A percentile compares a stretch with the other conserved stretches of the same genome.
phyloP scores from a whole-genome alignment of 2,113 vertebrate species.

The Perca fluviatilis region DNA sequence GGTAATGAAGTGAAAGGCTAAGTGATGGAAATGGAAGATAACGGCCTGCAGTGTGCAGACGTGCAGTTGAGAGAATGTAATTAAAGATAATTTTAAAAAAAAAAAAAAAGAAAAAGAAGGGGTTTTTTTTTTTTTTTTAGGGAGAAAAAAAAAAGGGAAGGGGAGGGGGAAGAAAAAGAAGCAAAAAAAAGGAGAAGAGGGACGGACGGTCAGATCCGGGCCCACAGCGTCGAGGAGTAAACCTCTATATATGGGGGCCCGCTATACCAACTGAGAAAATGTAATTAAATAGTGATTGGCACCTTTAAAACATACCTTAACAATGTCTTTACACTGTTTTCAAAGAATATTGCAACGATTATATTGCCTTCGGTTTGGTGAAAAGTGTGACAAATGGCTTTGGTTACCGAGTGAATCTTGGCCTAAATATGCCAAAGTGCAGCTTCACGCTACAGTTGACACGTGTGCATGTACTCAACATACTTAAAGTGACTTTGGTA shows the following conservation, averaged over 20 bases:
- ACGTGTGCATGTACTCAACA: neutral
- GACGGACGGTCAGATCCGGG: too few relatives aligned
- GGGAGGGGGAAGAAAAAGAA: too few relatives aligned
- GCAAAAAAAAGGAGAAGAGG: too few relatives aligned
- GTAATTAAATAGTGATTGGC: too few relatives aligned
- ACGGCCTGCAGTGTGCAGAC: neutral
- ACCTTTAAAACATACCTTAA: neutral
- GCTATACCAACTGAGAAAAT: neutral
- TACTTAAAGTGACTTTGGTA: neutral
- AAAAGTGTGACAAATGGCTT: neutral
- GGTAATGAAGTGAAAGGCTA: neutral
- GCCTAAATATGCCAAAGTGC: neutral
- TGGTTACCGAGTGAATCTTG: neutral
- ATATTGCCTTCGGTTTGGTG: neutral
- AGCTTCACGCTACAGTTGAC: neutral
- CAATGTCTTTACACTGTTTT: neutral
- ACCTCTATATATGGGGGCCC: too few relatives aligned
- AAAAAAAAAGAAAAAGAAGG: too few relatives aligned
- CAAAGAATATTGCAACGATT: neutral
- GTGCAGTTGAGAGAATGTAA: neutral
- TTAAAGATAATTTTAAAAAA: too few relatives aligned
- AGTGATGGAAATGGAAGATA: neutral
- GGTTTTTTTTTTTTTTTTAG: too few relatives aligned
- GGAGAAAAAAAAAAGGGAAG: too few relatives aligned
- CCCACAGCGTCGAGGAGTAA: too few relatives aligned